Conservation (phyloP, 92 coral and sea anemone genomes). For the Porites evermanni region DNA sequence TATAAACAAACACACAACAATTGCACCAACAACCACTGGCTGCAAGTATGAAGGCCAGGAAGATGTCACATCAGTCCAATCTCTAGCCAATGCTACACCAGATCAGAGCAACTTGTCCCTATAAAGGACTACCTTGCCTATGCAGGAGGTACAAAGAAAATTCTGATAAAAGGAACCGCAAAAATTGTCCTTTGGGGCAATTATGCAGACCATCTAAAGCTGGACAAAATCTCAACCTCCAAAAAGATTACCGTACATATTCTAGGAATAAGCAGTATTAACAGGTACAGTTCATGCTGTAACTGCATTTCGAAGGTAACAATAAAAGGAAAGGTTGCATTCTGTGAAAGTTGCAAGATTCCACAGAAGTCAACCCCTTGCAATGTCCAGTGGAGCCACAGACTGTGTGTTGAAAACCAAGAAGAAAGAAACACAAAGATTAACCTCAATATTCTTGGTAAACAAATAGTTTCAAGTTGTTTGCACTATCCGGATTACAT, state of each 20-base stretch:
- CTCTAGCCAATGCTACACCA: constrained; percentile 56
- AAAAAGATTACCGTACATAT: constrained; percentile 68
- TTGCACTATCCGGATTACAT: constrained; percentile 48
- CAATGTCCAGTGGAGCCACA: constrained; percentile 61
- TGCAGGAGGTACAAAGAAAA: constrained; percentile 35
- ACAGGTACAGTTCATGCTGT: constrained; percentile 69
- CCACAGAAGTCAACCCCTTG: constrained; percentile 61
- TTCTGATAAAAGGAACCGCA: constrained; percentile 32
- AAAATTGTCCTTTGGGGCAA: too few species aligned
- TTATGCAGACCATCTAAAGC: constrained; percentile 41
- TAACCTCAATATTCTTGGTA: constrained; percentile 51
- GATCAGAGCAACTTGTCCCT: constrained; percentile 54
- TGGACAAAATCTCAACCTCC: constrained; percentile 64
- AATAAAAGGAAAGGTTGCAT: constrained; percentile 68
- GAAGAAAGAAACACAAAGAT: constrained; percentile 23
- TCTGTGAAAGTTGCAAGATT: constrained; percentile 63
- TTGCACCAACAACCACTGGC: constrained; percentile 40
- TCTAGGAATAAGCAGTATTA: constrained; percentile 63
- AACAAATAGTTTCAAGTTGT: constrained; percentile 67
- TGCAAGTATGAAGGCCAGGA: constrained; percentile 67
- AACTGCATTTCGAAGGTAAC: constrained; percentile 70
- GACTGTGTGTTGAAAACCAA: constrained; percentile 52
- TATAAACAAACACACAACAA: constrained; percentile 49
- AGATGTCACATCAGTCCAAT: constrained; percentile 47
- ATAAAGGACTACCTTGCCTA: constrained; percentile 61